Conservation (phyloP, 2,888 invertebrate genomes). For the Cerastoderma edule region DNA sequence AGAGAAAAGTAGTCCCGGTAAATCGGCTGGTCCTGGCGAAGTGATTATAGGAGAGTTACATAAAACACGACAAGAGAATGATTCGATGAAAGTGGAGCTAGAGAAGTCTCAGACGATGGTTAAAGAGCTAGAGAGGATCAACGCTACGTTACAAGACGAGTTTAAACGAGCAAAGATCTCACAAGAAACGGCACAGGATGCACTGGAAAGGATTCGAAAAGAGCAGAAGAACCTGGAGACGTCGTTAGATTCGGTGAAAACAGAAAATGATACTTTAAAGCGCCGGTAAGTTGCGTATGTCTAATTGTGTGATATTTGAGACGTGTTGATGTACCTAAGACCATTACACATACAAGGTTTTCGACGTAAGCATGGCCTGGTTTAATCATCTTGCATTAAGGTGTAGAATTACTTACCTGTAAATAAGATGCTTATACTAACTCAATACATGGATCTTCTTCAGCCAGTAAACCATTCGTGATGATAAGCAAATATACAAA, state of each 20-base stretch:
- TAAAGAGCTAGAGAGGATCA: conserved; percentile 72
- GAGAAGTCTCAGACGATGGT: conserved; percentile 71
- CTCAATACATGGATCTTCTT: no score
- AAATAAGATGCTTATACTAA: no score
- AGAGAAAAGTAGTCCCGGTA: conserved; percentile 61
- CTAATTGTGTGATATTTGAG: no score
- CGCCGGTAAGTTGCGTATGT: conserved; percentile 72
- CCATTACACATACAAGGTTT: no score
- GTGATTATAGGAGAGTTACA: conserved; percentile 73
- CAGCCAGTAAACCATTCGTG: no score
- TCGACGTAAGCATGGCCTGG: no score
- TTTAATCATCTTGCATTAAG: no score
- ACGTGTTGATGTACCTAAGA: no score
- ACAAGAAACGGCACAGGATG: conserved; percentile 72
- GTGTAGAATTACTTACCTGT: no score
- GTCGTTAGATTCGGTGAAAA: conserved; percentile 64
- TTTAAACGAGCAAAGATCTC: conserved; percentile 74
- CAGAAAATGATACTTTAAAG: conserved; percentile 74
- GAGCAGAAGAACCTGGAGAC: conserved; percentile 73
- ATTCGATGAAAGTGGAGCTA: conserved; percentile 64
- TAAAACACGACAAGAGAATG: conserved; percentile 71
- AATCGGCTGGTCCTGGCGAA: conserved; percentile 73
- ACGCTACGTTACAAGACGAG: conserved; percentile 71
- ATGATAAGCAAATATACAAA: no score
- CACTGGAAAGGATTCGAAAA: conserved; percentile 73